A percentile compares a stretch with the other conserved stretches of the same genome.
Evolutionary conservation across 2,888 invertebrate genomes (phyloP).

Genomic region (Machimus atricapillus): DNA sequence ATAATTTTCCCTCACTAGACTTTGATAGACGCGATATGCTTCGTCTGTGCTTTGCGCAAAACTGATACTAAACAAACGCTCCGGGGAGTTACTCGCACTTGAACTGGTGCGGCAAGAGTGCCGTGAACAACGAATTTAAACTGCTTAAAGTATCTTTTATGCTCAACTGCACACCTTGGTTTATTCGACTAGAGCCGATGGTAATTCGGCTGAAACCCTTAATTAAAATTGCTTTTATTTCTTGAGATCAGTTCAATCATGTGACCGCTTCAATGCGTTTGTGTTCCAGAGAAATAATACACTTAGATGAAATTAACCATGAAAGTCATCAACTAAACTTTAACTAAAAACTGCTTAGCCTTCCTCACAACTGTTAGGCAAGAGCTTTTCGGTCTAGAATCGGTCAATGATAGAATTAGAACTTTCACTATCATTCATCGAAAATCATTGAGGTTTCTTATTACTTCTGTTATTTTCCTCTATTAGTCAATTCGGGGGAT

Average conservation of each 20-base stretch:
- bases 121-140: neutral
- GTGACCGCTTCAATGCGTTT: neutral
- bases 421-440: conserved; percentile 6
- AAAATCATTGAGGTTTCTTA: neutral
- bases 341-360: conserved; percentile 1
- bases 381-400: conserved; percentile 1
- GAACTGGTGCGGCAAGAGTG: neutral
- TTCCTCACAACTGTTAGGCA: neutral
- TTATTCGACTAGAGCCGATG: neutral
- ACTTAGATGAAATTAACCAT: conserved; percentile 7
- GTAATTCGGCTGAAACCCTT: conserved; percentile 14
- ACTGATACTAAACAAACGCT: neutral
- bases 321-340: conserved; percentile 5
- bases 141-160: conserved; percentile 25
- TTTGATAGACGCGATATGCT: neutral
- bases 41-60: neutral
- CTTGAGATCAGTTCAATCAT: neutral
- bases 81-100: neutral
- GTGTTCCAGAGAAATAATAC: neutral
- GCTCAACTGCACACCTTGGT: conserved; percentile 15
- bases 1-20: neutral
- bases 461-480: neutral
- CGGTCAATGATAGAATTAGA: conserved; percentile 1
- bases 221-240: conserved; percentile 21
- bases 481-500: neutral